Conservation (phyloP, 2,113 vertebrate species). For the Calidris pugnax region DNA sequence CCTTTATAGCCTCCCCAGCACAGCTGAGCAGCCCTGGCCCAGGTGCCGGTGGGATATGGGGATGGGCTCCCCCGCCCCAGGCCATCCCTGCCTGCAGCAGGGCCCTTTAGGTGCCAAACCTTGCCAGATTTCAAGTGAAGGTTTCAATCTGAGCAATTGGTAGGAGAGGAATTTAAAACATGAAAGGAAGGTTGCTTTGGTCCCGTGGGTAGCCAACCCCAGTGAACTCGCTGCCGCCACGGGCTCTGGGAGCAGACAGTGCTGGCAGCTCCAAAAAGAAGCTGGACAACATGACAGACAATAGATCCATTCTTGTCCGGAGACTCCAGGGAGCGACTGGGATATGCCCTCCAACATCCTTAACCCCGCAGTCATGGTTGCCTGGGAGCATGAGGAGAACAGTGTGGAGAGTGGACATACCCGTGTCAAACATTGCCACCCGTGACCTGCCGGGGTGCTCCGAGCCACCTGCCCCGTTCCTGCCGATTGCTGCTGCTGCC, state of each 20-base stretch:
- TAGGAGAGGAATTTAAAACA: not conserved
- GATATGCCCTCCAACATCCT: rapidly evolving
- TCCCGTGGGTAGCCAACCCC: not conserved
- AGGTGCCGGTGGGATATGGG: not conserved
- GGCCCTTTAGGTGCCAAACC: not conserved
- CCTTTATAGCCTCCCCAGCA: not conserved
- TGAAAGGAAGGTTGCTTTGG: not conserved
- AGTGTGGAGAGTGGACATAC: not conserved
- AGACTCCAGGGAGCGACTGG: not conserved
- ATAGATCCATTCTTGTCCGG: not conserved
- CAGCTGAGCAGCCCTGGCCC: not conserved
- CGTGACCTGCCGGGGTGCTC: not conserved
- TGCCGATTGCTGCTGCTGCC: not conserved
- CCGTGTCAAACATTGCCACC: not conserved
- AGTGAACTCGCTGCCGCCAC: rapidly evolving
- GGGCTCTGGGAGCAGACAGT: not conserved
- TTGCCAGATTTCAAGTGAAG: not conserved
- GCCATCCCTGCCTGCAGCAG: not conserved
- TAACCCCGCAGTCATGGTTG: rapidly evolving
- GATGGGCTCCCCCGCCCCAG: rapidly evolving
- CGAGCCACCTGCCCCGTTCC: rapidly evolving
- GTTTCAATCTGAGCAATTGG: rapidly evolving
- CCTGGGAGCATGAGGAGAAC: not conserved
- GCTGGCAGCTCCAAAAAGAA: not conserved
- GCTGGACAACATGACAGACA: not conserved